A percentile compares a stretch with the other conserved stretches of the same genome.
Conservation (phyloP, 1,140 invertebrate genomes). For the Drosophila serrata region DNA sequence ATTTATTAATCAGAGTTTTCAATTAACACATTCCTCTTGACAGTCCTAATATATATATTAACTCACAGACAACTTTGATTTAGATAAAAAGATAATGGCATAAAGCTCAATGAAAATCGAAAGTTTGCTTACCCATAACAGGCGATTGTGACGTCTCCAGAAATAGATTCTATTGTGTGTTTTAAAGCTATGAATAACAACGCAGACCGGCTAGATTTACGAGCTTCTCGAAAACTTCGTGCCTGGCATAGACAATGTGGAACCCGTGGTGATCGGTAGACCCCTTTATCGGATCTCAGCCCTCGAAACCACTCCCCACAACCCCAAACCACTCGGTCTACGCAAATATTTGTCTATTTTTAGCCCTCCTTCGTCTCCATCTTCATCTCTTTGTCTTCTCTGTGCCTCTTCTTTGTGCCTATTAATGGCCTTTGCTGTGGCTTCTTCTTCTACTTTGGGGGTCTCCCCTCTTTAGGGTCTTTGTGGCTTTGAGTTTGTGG, state of each 20-base stretch:
- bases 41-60: conserved; percentile 1
- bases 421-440: conserved; percentile 56
- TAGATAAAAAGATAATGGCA: background rate
- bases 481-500: conserved; percentile 16
- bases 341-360: conserved; percentile 68
- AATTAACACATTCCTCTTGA: background rate
- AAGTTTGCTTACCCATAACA: conserved; percentile 53
- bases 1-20: background rate
- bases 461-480: conserved; percentile 12
- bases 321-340: conserved; percentile 34
- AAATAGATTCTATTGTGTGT: conserved; percentile 59
- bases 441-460: conserved; percentile 37
- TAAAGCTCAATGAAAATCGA: conserved; percentile 36
- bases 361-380: conserved; percentile 2
- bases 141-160: conserved; percentile 8
- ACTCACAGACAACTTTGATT: conserved; percentile 6
- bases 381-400: background rate
- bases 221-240: conserved; percentile 36
- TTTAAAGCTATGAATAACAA: conserved; percentile 21
- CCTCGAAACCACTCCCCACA: conserved; percentile 10
- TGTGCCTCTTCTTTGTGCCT: conserved; percentile 40
- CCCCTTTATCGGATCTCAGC: conserved; percentile 8
- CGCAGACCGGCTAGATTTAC: conserved; percentile 36
- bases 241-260: conserved; percentile 28
- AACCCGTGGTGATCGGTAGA: conserved; percentile 15